Evolutionary conservation across 2,797 vertebrate genomes (phyloP), one percentile per base, ranked within the genome.

Genomic region (Rhabdophis nuchalis): DNA sequence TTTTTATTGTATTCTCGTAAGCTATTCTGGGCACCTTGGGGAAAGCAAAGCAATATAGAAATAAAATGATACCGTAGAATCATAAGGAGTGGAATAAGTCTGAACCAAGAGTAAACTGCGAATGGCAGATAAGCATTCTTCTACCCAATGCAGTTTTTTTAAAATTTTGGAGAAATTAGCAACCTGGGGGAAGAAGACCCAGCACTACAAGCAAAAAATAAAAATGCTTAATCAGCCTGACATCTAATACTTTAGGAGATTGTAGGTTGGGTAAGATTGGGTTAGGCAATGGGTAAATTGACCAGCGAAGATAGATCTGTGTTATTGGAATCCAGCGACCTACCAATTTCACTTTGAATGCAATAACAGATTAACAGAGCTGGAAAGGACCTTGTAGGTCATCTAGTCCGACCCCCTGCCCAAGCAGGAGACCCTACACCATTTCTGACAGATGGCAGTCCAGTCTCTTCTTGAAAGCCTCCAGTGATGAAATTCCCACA

Each of bases 51-150:
- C 77, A 82, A 82, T 46, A 46, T 82, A 82, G 77, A 46, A 82
- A 82, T 46, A 13, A 82, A 46, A 82, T 46, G 41, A 82, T 5
- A 54, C 53, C 13, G 13, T 54, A 13, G 41, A 82, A 82, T 25
- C 41, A 13, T 46, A 25, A 46, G 41, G 41, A 82, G 23, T 6
- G 10, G 10, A 82, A 25, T 46, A 82, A 82, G 10, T 25, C 77
- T 46, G 88, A 72, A 54, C 10, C 20, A 91, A 58, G 92, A 85
- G 68, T 23, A 23, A 68, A 0, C 32, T 0, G 85, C 29, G 0
- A 20, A 29, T 3, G 50, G 25, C 29, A 2, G 46, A 36, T 10
- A 2, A 2, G n/a, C 13, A 87, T 32, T 46, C 14, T 32, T 60
- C 11, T 16, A 16, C 12, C 5, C 23, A 10, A 23, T 56, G 14